phyloP scores from a whole-genome alignment of 2,113 vertebrate species.

The Coptodon rendalli region DNA sequence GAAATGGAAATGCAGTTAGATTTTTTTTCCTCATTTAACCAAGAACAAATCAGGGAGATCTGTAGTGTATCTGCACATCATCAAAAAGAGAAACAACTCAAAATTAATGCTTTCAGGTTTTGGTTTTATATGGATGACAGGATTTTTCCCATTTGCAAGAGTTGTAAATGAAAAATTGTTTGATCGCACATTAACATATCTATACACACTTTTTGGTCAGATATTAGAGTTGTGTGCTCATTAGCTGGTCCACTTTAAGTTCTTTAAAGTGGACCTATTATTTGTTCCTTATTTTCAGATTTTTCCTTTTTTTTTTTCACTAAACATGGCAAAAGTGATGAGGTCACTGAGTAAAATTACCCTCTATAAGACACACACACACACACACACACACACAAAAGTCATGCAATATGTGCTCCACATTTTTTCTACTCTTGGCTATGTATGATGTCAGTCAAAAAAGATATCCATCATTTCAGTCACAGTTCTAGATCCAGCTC shows the following conservation, averaged over 20 bases:
- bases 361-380: not conserved
- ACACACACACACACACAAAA: not conserved
- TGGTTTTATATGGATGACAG: not conserved
- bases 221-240: not conserved
- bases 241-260: not conserved
- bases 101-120: not conserved
- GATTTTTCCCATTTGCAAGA: not conserved
- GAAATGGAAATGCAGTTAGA: not conserved
- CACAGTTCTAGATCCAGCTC: not conserved
- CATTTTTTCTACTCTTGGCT: not conserved
- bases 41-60: not conserved
- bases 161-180: not conserved
- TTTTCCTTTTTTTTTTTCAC: not conserved
- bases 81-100: not conserved
- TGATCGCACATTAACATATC: not conserved
- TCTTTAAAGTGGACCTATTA: not conserved
- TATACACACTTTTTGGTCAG: not conserved
- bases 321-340: not conserved
- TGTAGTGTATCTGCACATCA: not conserved
- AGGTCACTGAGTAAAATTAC: not conserved
- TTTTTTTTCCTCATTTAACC: not conserved
- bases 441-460: not conserved
- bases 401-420: not conserved
- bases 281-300: not conserved
- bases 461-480: not conserved